Conservation (phyloP, 1,140 invertebrate genomes). For the Anoplolepis gracilipes region DNA sequence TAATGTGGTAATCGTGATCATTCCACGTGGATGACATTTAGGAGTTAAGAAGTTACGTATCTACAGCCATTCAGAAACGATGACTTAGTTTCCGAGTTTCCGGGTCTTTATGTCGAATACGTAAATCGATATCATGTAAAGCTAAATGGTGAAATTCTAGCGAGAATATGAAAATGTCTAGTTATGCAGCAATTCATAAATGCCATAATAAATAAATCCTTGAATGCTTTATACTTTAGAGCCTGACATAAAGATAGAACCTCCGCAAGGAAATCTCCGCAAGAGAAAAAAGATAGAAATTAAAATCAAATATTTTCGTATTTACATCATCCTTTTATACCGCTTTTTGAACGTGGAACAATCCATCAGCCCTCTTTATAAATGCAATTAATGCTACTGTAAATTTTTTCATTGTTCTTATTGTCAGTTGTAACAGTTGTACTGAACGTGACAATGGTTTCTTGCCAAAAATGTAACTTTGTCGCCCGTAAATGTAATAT, state of each 20-base stretch:
- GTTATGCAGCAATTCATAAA: not conserved
- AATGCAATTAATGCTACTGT: conserved; percentile 33
- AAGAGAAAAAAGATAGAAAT: not conserved
- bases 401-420: conserved; percentile 31
- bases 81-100: conserved; percentile 47
- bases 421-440: conserved; percentile 39
- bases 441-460: conserved; percentile 38
- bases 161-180: conserved; percentile 2
- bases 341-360: not conserved
- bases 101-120: conserved; percentile 48
- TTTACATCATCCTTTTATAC: not conserved
- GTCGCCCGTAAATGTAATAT: conserved; percentile 53
- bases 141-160: conserved; percentile 11
- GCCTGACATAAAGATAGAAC: not conserved
- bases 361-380: not conserved
- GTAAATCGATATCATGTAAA: conserved; percentile 50
- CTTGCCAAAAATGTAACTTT: conserved; percentile 26
- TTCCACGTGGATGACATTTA: conserved; percentile 55
- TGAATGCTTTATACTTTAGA: too few relatives aligned
- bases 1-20: conserved; percentile 58
- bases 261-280: not conserved
- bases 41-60: conserved; percentile 57
- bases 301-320: not conserved
- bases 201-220: not conserved
- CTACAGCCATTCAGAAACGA: conserved; percentile 42